Percentiles rank a stretch among this genome's conserved stretches.
Conservation (phyloP, 1,140 invertebrate species). For the Leptestheria dahalacensis region DNA sequence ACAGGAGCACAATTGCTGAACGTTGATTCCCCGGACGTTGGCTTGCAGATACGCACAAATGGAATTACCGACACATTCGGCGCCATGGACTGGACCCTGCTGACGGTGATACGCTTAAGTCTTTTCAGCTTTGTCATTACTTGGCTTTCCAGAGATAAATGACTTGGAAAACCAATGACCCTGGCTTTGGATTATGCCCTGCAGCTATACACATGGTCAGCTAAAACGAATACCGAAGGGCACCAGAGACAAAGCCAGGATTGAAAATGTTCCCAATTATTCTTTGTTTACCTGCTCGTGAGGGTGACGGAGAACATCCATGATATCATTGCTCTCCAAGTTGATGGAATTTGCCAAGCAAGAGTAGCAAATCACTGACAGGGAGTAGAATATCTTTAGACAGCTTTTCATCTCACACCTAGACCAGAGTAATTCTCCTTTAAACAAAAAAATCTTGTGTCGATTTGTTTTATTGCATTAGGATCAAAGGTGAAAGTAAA, state of each 20-base stretch:
- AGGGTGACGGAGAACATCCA: not conserved
- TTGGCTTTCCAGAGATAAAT: too few relatives aligned
- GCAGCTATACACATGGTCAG: too few relatives aligned
- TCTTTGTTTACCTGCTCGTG: not conserved
- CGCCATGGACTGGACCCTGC: conserved; percentile 4
- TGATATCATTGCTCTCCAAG: conserved; percentile 9
- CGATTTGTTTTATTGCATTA: not conserved
- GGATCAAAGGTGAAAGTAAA: not conserved
- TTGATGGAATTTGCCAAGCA: not conserved
- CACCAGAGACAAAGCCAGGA: not conserved
- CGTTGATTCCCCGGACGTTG: conserved; percentile 27
- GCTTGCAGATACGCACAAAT: conserved; percentile 29
- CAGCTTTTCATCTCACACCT: not conserved
- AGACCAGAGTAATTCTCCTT: too few relatives aligned
- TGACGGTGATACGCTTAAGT: too few relatives aligned
- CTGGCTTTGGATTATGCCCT: too few relatives aligned
- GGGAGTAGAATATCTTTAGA: not conserved
- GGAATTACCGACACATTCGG: conserved; percentile 22
- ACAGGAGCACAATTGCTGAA: conserved; percentile 25
- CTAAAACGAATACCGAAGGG: not conserved
- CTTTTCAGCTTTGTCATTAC: too few relatives aligned
- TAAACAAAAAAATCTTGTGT: too few relatives aligned
- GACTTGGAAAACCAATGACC: too few relatives aligned
- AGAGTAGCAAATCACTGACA: not conserved
- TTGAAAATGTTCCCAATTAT: not conserved